A percentile compares a stretch with the other conserved stretches of the same genome.
Conservation (phyloP, 2,888 invertebrate species). For the Caenorhabditis plicata region DNA sequence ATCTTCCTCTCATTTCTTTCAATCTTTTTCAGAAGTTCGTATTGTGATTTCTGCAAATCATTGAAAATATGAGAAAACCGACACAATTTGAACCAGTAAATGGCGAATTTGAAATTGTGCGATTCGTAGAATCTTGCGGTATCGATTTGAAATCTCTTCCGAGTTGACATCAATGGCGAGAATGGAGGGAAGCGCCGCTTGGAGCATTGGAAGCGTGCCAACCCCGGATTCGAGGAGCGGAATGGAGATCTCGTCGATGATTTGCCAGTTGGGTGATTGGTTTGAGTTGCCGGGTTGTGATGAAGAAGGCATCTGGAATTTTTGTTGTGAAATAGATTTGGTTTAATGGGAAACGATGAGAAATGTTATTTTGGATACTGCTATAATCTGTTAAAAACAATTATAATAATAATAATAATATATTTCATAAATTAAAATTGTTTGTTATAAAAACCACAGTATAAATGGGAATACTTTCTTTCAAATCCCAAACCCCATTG, state of each 20-base stretch:
- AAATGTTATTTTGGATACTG: conserved; percentile 1
- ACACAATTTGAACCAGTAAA: conserved; percentile 10
- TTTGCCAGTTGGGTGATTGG: too few species aligned
- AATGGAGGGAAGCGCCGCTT: conserved; percentile 27
- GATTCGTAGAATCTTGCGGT: conserved; percentile 20
- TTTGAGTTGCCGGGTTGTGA: too few species aligned
- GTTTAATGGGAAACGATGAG: neutral
- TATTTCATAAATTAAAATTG: neutral
- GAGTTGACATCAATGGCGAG: conserved; percentile 13
- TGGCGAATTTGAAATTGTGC: conserved; percentile 29
- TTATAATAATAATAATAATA: neutral
- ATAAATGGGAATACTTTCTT: too few species aligned
- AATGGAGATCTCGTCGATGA: conserved; percentile 28
- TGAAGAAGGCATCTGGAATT: too few species aligned
- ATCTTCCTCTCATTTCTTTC: conserved; percentile 15
- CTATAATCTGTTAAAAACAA: neutral
- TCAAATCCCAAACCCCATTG: too few species aligned
- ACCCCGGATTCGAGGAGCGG: conserved; percentile 31
- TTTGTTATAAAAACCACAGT: conserved; percentile 1
- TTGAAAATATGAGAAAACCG: neutral
- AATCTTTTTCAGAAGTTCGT: conserved; percentile 24
- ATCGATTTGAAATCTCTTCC: conserved; percentile 14
- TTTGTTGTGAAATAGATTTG: neutral
- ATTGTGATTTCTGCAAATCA: conserved; percentile 21
- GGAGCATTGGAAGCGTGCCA: conserved; percentile 25